Evolutionary conservation across 2,797 vertebrate species (phyloP), one percentile per base, ranked within the genome.

Genomic region (Megalops cyprinoides): DNA sequence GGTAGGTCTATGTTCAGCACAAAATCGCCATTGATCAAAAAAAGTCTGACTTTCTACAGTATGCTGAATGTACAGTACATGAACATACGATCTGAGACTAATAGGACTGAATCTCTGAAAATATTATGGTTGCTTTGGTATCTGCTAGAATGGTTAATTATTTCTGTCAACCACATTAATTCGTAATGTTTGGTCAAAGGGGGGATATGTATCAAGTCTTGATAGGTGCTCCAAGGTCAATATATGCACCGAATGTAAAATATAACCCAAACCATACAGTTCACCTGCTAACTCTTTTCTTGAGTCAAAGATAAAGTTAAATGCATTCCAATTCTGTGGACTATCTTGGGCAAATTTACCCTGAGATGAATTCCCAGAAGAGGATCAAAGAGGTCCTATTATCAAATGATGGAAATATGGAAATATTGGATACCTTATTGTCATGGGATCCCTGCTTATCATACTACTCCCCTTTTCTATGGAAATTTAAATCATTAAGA

Each of bases 1-100:
- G 81, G 81, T 78, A 83, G 82, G 65, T 23, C 62, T 37, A n/a
- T n/a, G 31, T 20, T 42, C 37, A 18, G 65, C 65, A 69, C 20
- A 39, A 42, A 69, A 69, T 39, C 65, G 42, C 37, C 20, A 23
- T 69, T 69, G 18, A 69, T 69, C 37, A 69, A 69, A 39, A 23
- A 42, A 1, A 69, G 6, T 0, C 8, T 39, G 42, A 69, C n/a
- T 2, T 37, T 39, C 8, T 0, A 28, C 20, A 60, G 28, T n/a
- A n/a, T 28, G 3, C 58, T 31, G 58, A 28, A 60, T 25, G 12
- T 60, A 12, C 58, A 31, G 31, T 28, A 62, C 62, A 28, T 62
- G 58, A 62, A 42, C 18, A 39, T 69, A 37, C 8, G 56, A n/a
- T 58, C 58, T 58, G 28, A 48, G 4, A 48, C 28, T 4, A 58